These are phyloP conservation scores for Cremastinae sp. DNA, from an alignment of 2,888 invertebrate genomes.

Conservation along the genomic window DNA sequence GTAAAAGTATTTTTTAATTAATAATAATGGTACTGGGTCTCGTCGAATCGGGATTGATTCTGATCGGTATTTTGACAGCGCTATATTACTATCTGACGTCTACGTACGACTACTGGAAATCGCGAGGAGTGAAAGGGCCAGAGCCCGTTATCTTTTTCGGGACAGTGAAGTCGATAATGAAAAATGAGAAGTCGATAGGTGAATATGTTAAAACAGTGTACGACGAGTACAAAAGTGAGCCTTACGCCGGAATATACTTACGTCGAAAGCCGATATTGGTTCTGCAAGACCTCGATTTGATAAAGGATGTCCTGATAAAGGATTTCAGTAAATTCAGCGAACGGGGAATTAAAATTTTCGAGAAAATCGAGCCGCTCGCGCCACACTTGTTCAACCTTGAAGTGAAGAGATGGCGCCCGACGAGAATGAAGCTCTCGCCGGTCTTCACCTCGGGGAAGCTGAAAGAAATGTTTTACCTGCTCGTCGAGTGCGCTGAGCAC, in stretches of 20 bases:
- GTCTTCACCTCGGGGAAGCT: conserved; percentile 81
- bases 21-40: conserved; percentile 54
- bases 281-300: conserved; percentile 56
- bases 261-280: conserved; percentile 48
- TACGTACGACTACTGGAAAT: conserved; percentile 78
- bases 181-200: conserved; percentile 39
- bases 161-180: conserved; percentile 69
- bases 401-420: conserved; percentile 79
- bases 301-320: conserved; percentile 57
- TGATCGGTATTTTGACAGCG: conserved; percentile 69
- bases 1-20: no score
- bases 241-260: conserved; percentile 76
- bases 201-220: conserved; percentile 45
- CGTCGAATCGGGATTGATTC: conserved; percentile 75
- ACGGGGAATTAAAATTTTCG: conserved; percentile 46
- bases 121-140: conserved; percentile 76
- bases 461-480: conserved; percentile 79
- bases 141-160: conserved; percentile 75
- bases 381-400: conserved; percentile 76
- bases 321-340: conserved; percentile 59
- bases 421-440: conserved; percentile 80
- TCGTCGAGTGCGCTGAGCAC: conserved; percentile 77
- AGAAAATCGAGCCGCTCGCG: conserved; percentile 74
- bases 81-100: conserved; percentile 70
- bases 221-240: conserved; percentile 49